Conservation (phyloP, 2,113 vertebrate species). For the Condylura cristata region DNA sequence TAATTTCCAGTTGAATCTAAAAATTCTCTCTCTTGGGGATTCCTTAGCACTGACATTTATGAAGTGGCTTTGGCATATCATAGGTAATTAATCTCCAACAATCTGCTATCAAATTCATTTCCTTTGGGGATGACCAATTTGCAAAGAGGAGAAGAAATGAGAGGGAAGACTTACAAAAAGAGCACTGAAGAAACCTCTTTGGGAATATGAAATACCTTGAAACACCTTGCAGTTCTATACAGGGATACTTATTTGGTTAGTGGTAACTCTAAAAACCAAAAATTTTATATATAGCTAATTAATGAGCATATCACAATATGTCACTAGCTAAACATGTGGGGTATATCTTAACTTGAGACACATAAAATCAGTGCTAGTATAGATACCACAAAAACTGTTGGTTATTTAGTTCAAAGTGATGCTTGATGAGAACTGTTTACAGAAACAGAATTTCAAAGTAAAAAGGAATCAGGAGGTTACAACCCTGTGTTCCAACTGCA, state of each 20-base stretch:
- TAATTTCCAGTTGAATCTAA: constrained; percentile 73
- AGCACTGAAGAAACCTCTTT: background rate
- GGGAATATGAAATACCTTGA: background rate
- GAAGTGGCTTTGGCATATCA: constrained; percentile 69
- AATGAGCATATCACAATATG: background rate
- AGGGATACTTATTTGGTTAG: background rate
- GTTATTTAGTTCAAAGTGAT: background rate
- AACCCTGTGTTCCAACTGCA: background rate
- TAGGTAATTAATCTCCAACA: constrained; percentile 71
- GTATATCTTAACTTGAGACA: background rate
- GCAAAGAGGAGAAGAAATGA: constrained; percentile 39
- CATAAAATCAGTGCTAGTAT: background rate
- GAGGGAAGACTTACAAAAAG: constrained; percentile 31
- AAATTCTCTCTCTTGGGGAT: constrained; percentile 65
- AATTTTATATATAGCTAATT: background rate
- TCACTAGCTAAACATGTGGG: background rate
- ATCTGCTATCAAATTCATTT: constrained; percentile 68
- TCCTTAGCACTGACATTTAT: constrained; percentile 63
- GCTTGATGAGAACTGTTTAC: background rate
- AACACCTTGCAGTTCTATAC: background rate
- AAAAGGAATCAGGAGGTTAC: background rate
- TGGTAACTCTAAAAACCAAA: background rate
- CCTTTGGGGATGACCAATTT: constrained; percentile 71
- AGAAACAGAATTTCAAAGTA: background rate
- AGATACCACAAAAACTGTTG: background rate